Evolutionary conservation across 1,140 invertebrate species (phyloP).

Genomic region (Phenacoccus solenopsis): DNA sequence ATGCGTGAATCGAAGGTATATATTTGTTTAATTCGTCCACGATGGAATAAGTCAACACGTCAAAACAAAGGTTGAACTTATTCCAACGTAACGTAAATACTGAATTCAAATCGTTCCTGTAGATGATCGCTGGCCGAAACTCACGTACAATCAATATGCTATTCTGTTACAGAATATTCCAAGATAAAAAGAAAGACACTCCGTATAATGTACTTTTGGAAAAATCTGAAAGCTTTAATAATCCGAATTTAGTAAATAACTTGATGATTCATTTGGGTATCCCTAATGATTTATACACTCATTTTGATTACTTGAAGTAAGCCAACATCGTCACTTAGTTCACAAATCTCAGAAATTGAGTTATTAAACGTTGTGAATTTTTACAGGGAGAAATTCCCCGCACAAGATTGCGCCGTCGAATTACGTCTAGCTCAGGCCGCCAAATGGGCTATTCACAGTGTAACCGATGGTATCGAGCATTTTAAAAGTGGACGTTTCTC

Average conservation of each 20-base stretch:
- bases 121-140: too few relatives aligned
- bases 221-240: constrained; percentile 8
- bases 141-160: background rate
- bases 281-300: background rate
- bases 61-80: too few relatives aligned
- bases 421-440: constrained; percentile 76
- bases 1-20: too few relatives aligned
- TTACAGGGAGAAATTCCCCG: constrained; percentile 47
- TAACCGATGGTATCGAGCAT: constrained; percentile 83
- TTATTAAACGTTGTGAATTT: too few relatives aligned
- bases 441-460: constrained; percentile 83
- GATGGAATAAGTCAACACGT: too few relatives aligned
- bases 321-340: too few relatives aligned
- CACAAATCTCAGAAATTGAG: too few relatives aligned
- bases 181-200: constrained; percentile 3
- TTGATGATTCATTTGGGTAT: background rate
- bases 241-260: constrained; percentile 5
- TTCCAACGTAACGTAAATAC: too few relatives aligned
- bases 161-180: background rate
- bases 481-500: constrained; percentile 81
- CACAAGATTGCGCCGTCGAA: constrained; percentile 66
- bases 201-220: background rate
- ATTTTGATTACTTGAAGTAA: background rate
- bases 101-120: too few relatives aligned
- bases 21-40: too few relatives aligned